phyloP scores from a whole-genome alignment of 2,113 vertebrate genomes.

The rat (Rattus norvegicus) region DNA sequence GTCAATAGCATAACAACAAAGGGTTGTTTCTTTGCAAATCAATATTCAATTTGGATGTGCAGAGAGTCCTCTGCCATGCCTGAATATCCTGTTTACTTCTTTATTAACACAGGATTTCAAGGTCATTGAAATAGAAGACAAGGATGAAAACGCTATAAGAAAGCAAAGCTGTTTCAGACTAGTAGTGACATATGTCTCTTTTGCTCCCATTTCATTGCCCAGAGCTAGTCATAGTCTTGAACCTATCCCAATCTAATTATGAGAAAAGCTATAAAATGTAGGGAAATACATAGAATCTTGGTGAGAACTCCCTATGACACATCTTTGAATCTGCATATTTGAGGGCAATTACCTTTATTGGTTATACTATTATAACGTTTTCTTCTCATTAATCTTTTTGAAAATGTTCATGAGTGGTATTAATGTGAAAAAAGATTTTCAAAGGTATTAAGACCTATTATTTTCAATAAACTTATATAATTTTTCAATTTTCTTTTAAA shows the following conservation, averaged over 20 bases:
- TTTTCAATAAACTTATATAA: background rate
- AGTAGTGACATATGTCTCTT: background rate
- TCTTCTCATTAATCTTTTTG: background rate
- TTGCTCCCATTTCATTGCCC: background rate
- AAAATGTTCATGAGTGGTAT: background rate
- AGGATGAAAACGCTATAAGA: background rate
- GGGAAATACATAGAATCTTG: background rate
- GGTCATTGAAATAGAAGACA: background rate
- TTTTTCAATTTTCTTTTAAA: conserved; percentile 11
- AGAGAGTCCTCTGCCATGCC: background rate
- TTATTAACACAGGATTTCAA: background rate
- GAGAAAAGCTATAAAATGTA: background rate
- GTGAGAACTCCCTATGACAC: background rate
- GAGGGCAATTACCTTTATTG: background rate
- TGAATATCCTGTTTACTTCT: background rate
- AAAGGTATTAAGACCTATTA: background rate
- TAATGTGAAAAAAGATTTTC: conserved; percentile 29
- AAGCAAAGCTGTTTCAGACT: background rate
- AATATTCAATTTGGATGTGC: background rate
- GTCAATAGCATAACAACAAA: background rate
- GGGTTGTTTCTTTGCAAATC: background rate
- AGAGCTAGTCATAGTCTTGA: conserved; percentile 24
- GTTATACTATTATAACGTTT: background rate
- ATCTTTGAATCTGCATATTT: background rate
- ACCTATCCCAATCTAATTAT: conserved; percentile 9